phyloP scores from a whole-genome alignment of 2,888 invertebrate genomes.

The Auanema sp. region DNA sequence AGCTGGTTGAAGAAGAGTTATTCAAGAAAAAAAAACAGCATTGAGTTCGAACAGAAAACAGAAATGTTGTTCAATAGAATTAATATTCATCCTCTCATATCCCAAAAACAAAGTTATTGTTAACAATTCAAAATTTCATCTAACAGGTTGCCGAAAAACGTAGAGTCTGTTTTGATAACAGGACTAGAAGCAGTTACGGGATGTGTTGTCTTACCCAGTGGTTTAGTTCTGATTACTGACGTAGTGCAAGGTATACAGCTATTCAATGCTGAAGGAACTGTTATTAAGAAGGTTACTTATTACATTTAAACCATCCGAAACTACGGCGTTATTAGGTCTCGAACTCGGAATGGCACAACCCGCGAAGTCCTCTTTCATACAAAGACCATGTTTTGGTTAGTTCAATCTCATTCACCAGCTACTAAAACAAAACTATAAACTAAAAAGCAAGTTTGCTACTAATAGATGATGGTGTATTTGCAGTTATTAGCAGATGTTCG shows the following conservation, averaged over 20 bases:
- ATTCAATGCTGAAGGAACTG: slow-evolving; percentile 36
- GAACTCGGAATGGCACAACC: slow-evolving; percentile 27
- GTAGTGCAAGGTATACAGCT: slow-evolving; percentile 30
- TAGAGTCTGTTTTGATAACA: slow-evolving; percentile 39
- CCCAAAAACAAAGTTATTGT: not conserved
- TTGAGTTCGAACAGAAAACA: no score
- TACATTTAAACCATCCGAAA: no score
- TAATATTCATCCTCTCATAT: no score
- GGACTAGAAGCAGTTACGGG: slow-evolving; percentile 35
- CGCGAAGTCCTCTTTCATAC: slow-evolving; percentile 34
- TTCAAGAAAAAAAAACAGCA: no score
- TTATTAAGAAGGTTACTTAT: slow-evolving; percentile 25
- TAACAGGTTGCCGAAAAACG: slow-evolving; percentile 34
- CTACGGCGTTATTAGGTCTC: no score
- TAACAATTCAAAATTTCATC: not conserved
- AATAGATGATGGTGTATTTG: not conserved
- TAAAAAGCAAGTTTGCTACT: not conserved
- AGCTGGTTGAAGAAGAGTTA: no score
- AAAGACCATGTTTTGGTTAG: slow-evolving; percentile 41
- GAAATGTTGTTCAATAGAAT: no score
- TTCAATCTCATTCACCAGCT: slow-evolving; percentile 2
- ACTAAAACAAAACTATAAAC: not conserved
- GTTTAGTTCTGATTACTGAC: slow-evolving; percentile 38
- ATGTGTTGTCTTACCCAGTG: slow-evolving; percentile 33
- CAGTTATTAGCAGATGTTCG: not conserved